Percentiles rank a stretch among this genome's conserved stretches.
Evolutionary conservation across 2,113 vertebrate species (phyloP).

Genomic region (Alaudala cheleensis): DNA sequence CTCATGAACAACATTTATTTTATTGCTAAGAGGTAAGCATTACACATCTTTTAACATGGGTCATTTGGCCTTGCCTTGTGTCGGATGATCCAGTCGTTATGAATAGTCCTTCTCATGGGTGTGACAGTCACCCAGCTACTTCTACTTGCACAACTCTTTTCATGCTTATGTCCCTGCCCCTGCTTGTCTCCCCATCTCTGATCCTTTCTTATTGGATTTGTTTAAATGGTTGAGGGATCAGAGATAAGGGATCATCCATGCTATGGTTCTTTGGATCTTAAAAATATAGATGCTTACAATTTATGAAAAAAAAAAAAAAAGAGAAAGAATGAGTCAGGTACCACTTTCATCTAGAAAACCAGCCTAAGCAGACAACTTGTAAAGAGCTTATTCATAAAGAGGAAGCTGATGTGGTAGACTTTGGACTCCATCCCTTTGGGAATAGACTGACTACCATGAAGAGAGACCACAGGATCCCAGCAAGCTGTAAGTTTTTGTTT

Average conservation of each 20-base stretch:
- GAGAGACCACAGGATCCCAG: neutral
- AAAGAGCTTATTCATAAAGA: neutral
- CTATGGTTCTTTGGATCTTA: neutral
- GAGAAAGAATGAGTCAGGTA: neutral
- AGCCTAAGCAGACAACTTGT: neutral
- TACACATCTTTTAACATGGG: neutral
- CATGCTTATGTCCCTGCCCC: neutral
- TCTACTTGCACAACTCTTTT: neutral
- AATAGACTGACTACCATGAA: neutral
- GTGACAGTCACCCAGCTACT: neutral
- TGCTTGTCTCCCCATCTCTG: neutral
- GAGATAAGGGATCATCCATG: neutral
- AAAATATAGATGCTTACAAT: neutral
- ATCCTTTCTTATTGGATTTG: neutral
- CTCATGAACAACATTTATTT: neutral
- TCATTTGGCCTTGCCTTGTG: neutral
- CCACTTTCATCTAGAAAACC: neutral
- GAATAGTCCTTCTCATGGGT: neutral
- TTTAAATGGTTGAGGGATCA: neutral
- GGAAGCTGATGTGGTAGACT: neutral
- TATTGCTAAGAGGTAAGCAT: conserved; percentile 25
- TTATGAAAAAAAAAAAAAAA: neutral
- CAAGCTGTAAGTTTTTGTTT: neutral
- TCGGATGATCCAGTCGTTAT: neutral
- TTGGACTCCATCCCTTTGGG: neutral